Evolutionary conservation across 2,888 invertebrate genomes (phyloP), one percentile per base, ranked within the genome.

Genomic region (Agriopis aurantiaria): DNA sequence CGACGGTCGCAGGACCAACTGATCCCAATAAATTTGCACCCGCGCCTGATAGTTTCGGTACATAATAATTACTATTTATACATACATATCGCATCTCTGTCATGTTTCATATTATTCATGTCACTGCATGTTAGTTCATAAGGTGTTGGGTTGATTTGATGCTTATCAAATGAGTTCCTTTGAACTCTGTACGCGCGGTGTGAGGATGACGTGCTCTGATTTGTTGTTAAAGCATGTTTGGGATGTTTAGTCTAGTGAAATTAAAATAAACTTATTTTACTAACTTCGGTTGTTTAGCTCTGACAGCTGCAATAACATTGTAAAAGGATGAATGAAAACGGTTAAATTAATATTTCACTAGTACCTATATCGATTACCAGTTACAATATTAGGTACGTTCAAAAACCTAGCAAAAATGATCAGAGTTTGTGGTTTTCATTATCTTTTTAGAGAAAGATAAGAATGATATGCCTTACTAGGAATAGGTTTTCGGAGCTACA

Each of bases 11-110:
- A 85, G 96, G 96, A 85, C 96, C 96, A 74, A 88, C 93, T 81
- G 95, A 96, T 90, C 95, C 91, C 86, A 95, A 95, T 90, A 93
- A 95, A 88, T 96, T 96, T 91, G 95, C 95, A 91, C 95, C 95
- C 82, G 95, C 96, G 89, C 96, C 96, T 85, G 96, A 96, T 88
- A 96, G 96, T 93, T 95, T 96, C 91, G 96, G 96, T 97, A 71
- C 23, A 58, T 58, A 33, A 61, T 61, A 57, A 46, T 62, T 69
- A 59, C 57, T 65, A 68, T 58, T 52, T 46, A n/a, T 46, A 45
- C 45, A 58, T 61, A 52, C 53, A 46, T 53, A 45, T 23, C 23
- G 17, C 33, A 52, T 41, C 10, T 43, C n/a, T 52, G 6, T 33
- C 52, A 51, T 52, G 41, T 23, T 8, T 40, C 53, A 53, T 46